Evolutionary conservation across 2,888 invertebrate species (phyloP), one percentile per base, ranked within the genome.

Genomic region (Luperina nickerlii): DNA sequence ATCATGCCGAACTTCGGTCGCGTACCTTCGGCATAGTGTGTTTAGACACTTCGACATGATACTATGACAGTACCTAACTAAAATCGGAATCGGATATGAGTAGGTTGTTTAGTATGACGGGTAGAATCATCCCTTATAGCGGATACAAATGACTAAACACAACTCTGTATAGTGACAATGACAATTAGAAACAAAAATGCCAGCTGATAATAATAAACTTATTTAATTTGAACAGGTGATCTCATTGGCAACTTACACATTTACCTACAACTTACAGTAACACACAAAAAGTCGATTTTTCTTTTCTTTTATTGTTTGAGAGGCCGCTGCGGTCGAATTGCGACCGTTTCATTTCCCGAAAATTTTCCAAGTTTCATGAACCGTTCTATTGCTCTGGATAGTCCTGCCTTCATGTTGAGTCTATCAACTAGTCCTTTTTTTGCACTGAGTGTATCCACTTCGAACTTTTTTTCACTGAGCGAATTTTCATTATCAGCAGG

Each of bases 401-500:
- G 2, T 45, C 15, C 54, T 54, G n/a, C 32, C 20, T 63, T 45
- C n/a, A 20, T 78, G 27, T 67, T n/a, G n/a, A 24, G n/a, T n/a
- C 20, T 45, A 27, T 66, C 2, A 15, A 66, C 15, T 42, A 42
- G 1, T 66, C 38, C 66, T 42, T 7, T 15, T 13, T 42, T 66
- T 8, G 38, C 15, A 8, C 1, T 15, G 24, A 8, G 24, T 42
- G 8, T n/a, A 8, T 51, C 0, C 2, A 8, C 0, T 38, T 7
- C 24, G 6, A n/a, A 7, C 5, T 45, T 4, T 8, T 45, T 54
- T 54, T 45, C 38, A 11, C n/a, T 27, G 32, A 2, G 0, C 13
- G 0, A 1, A 8, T 7, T 13, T 80, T 79, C 80, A 57, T 80
- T 80, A 13, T 45, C 78, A 45, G 78, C 80, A 63, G 80, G n/a